These are phyloP conservation scores for Megalonaias nervosa DNA, from an alignment of 1,140 invertebrate species.

Conservation along the genomic window DNA sequence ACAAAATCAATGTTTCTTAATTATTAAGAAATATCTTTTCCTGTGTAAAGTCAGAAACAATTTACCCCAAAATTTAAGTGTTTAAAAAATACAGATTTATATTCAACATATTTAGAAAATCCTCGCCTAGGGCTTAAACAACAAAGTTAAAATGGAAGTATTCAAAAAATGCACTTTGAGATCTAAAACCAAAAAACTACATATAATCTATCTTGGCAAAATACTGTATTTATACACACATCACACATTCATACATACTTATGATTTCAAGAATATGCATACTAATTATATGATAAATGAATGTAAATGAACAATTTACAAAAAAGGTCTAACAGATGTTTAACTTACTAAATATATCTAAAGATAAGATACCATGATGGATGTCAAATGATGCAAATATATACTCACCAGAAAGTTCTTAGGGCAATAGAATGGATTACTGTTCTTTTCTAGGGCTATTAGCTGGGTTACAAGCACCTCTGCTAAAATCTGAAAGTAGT, in stretches of 20 bases:
- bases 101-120: too few relatives aligned
- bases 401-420: slow-evolving; percentile 54
- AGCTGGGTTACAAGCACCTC: slow-evolving; percentile 63
- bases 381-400: not conserved
- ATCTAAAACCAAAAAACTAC: too few relatives aligned
- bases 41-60: too few relatives aligned
- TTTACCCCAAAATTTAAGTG: too few relatives aligned
- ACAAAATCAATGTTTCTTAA: too few relatives aligned
- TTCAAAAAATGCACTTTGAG: too few relatives aligned
- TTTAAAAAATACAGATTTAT: too few relatives aligned
- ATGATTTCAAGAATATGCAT: not conserved
- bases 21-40: too few relatives aligned
- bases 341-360: not conserved
- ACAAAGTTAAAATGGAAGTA: too few relatives aligned
- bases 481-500: slow-evolving; percentile 56
- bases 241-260: not conserved
- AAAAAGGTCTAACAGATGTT: not conserved
- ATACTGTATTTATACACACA: too few relatives aligned
- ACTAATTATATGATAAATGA: not conserved
- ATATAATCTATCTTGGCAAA: too few relatives aligned
- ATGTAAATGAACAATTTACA: not conserved
- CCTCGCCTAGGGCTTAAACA: too few relatives aligned
- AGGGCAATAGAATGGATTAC: slow-evolving; percentile 62
- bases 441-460: slow-evolving; percentile 59
- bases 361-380: not conserved